Evolutionary conservation across 2,113 vertebrate genomes (phyloP), one percentile per base, ranked within the genome.

Genomic region (Gracilinanus agilis): DNA sequence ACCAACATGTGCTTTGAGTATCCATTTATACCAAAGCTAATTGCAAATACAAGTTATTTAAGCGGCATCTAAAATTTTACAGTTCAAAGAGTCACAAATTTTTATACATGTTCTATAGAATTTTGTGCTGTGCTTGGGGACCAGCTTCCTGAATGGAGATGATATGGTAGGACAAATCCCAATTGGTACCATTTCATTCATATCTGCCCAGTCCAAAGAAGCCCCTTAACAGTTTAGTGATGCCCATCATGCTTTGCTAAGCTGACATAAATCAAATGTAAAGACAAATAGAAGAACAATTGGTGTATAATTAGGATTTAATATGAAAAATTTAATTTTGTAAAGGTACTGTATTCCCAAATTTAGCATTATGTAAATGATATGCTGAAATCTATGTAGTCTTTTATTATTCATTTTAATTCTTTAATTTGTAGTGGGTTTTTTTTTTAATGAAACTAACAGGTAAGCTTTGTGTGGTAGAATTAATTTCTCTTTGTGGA

Each of bases 1-100:
- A 83, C 67, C 91, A 16, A 92, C 53, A 23, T 61, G n/a, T 92
- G 89, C 90, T 93, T 90, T 95, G 44, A n/a, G 92, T 93, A 55
- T 58, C 90, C 49, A 12, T 61, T 53, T 91, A 89, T 53, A 93
- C 95, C 93, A 19, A 93, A 93, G 10, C 53, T 44, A 58, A 92
- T 93, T 55, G 89, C 91, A 75, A 19, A 4, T 19, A 7, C 24
- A 61, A 56, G 6, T 34, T 90, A 29, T 75, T 23, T 44, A 95
- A 90, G 16, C 27, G 90, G 25, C 1, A 0, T n/a, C 27, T 24
- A 40, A 58, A 55, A 55, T 21, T 83, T 83, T 83, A 40, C 19
- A 40, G 5, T 75, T 75, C 34, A n/a, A 21, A 40, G 16, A 24
- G 67, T 75, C 67, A 75, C 67, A 75, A 19, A 4, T 92, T 90